Base-by-base conservation (phyloP, 1,140 invertebrate species). In the Choristoneura fumiferana region DNA sequence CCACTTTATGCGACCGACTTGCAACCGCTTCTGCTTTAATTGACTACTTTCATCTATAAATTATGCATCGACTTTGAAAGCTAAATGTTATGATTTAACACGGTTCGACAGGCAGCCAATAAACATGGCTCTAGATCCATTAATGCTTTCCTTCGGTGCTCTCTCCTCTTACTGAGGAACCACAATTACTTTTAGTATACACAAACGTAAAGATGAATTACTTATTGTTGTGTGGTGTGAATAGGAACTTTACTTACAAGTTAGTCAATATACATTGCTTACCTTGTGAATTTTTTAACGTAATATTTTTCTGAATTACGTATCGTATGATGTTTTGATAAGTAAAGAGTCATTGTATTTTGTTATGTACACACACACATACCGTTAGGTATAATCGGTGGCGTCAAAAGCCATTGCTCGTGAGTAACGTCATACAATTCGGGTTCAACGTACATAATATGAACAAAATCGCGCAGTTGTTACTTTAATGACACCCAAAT, bases 31-130 rank as follows among this genome's bases (percentile, higher is more conserved):
- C 43, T 49, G 18, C 17, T 49, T 49, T 49, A 49, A 49, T 49
- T 49, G 43, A 49, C 43, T 49, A 49, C 43, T 49, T 49, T 49
- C 43, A 49, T 49, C 43, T 49, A 49, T 49, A 49, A 49, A 49
- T 49, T 49, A 49, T 49, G 43, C 43, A 49, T 49, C 12, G 43
- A 29, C 43, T 18, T 49, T 49, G 22, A 49, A 49, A 33, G 43
- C 43, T 49, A 49, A 49, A 49, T 49, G 18, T 49, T 49, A 49
- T 49, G 17, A 29, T 49, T 49, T 49, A 22, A 49, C 43, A 49
- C 22, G 22, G 18, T 49, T 49, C n/a, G 43, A 49, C 43, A 29
- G 18, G 43, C 22, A n/a, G 18, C 43, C 22, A 49, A 22, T 49
- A 49, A 49, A 49, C 43, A 49, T 29, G n/a, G 43, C 18, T 49